phyloP scores from a whole-genome alignment of 2,113 vertebrate species.

The Mastomys coucha region DNA sequence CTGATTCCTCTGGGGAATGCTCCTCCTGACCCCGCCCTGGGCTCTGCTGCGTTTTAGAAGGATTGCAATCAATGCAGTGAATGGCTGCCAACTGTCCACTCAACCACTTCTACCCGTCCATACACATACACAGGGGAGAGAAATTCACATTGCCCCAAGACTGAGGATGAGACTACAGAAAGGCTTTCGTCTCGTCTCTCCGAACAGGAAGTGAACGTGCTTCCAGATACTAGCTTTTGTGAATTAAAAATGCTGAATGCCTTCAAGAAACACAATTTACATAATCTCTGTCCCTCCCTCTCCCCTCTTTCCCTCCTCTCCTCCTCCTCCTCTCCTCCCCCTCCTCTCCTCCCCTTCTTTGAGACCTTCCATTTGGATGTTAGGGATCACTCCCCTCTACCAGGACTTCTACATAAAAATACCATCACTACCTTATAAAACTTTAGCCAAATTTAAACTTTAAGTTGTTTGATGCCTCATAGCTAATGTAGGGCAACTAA shows the following conservation, averaged over 20 bases:
- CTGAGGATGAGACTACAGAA: slow-evolving; percentile 84
- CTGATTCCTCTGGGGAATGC: slow-evolving; percentile 76
- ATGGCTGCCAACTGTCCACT: slow-evolving; percentile 90
- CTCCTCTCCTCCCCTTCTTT: slow-evolving; percentile 55
- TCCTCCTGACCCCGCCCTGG: slow-evolving; percentile 83
- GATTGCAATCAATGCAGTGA: slow-evolving; percentile 88
- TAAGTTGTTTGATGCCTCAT: background rate
- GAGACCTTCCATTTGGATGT: slow-evolving; percentile 67
- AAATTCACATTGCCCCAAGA: slow-evolving; percentile 80
- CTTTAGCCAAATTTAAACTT: slow-evolving; percentile 40
- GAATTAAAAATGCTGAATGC: slow-evolving; percentile 85
- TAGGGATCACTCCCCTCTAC: slow-evolving; percentile 61
- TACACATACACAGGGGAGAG: slow-evolving; percentile 81
- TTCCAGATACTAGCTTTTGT: slow-evolving; percentile 83
- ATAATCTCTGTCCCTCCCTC: slow-evolving; percentile 75
- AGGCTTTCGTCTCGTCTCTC: slow-evolving; percentile 82
- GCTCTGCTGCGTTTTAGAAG: slow-evolving; percentile 88
- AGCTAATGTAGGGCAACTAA: background rate
- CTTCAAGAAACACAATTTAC: slow-evolving; percentile 80
- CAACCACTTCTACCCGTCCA: slow-evolving; percentile 84
- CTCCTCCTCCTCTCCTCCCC: background rate
- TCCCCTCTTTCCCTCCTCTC: too few species aligned
- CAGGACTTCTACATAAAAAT: slow-evolving; percentile 48
- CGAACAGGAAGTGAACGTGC: slow-evolving; percentile 85
- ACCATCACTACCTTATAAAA: slow-evolving; percentile 34